These are phyloP conservation scores for Junonia oenone DNA, from an alignment of 2,888 invertebrate species.

Conservation along the genomic window DNA sequence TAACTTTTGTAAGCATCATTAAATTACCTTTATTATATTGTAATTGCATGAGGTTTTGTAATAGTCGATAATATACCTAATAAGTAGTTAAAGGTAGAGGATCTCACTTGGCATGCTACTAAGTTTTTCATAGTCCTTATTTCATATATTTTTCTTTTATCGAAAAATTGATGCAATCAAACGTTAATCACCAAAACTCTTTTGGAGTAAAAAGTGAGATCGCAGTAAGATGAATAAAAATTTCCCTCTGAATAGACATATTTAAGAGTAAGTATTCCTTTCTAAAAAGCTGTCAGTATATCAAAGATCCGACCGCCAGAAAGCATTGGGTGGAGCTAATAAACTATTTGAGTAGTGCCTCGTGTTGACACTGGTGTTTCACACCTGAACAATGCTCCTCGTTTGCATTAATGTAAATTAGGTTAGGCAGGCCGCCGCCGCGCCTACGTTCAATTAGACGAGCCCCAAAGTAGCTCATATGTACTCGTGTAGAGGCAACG, in stretches of 20 bases:
- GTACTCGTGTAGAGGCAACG: slow-evolving; percentile 59
- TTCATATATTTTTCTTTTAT: too few species aligned
- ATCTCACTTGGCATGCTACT: too few species aligned
- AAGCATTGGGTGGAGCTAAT: slow-evolving; percentile 76
- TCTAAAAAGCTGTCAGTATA: slow-evolving; percentile 66
- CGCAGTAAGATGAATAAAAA: neutral
- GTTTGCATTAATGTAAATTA: slow-evolving; percentile 80
- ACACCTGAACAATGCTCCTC: slow-evolving; percentile 79
- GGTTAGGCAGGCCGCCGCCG: slow-evolving; percentile 66
- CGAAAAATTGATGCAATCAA: too few species aligned
- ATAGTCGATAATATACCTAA: too few species aligned
- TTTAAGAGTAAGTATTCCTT: slow-evolving; percentile 69
- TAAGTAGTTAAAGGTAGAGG: too few species aligned
- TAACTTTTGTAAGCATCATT: too few species aligned
- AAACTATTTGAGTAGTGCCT: slow-evolving; percentile 76
- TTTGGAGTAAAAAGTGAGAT: neutral
- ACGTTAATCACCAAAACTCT: too few species aligned
- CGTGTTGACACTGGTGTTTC: slow-evolving; percentile 78
- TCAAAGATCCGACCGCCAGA: slow-evolving; percentile 71
- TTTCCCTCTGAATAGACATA: slow-evolving; percentile 52
- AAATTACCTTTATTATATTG: too few species aligned
- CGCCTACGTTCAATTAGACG: slow-evolving; percentile 77
- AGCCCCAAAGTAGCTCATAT: slow-evolving; percentile 68
- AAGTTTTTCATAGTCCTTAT: too few species aligned
- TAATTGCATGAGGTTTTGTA: too few species aligned